Conservation (phyloP, 1,140 invertebrate genomes). For the Ephestia elutella region DNA sequence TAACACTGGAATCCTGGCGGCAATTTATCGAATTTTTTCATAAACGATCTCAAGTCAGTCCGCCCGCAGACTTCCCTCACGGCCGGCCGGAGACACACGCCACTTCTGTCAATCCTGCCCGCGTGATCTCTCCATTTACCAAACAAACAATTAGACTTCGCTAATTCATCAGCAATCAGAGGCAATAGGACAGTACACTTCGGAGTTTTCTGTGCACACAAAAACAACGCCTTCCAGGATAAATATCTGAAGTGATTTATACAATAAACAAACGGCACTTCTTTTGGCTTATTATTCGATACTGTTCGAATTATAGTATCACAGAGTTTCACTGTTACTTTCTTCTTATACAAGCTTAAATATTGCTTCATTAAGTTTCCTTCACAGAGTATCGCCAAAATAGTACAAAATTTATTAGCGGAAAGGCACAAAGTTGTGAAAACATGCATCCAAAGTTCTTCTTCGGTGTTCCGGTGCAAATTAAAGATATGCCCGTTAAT, state of each 20-base stretch:
- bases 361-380: slow-evolving; percentile 43
- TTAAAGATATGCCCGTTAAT: slow-evolving; percentile 63
- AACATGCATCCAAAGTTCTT: slow-evolving; percentile 58
- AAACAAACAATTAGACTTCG: slow-evolving; percentile 65
- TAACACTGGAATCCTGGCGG: slow-evolving; percentile 56
- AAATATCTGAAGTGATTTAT: slow-evolving; percentile 71
- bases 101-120: slow-evolving; percentile 43
- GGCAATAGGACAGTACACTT: slow-evolving; percentile 57
- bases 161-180: slow-evolving; percentile 45
- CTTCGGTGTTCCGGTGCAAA: slow-evolving; percentile 53
- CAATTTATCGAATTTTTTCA: slow-evolving; percentile 46
- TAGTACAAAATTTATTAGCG: slow-evolving; percentile 72
- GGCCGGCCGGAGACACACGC: slow-evolving; percentile 29
- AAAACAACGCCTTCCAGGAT: slow-evolving; percentile 58
- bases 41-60: slow-evolving; percentile 45
- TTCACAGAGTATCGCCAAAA: slow-evolving; percentile 51
- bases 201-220: slow-evolving; percentile 54
- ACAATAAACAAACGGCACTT: slow-evolving; percentile 57
- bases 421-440: slow-evolving; percentile 65
- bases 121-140: slow-evolving; percentile 64
- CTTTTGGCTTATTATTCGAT: slow-evolving; percentile 37
- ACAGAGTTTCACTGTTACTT: slow-evolving; percentile 58
- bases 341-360: slow-evolving; percentile 61
- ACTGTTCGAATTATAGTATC: slow-evolving; percentile 56
- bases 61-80: slow-evolving; percentile 53